phyloP scores from a whole-genome alignment of 2,797 vertebrate species.

The Aselliscus stoliczkanus region DNA sequence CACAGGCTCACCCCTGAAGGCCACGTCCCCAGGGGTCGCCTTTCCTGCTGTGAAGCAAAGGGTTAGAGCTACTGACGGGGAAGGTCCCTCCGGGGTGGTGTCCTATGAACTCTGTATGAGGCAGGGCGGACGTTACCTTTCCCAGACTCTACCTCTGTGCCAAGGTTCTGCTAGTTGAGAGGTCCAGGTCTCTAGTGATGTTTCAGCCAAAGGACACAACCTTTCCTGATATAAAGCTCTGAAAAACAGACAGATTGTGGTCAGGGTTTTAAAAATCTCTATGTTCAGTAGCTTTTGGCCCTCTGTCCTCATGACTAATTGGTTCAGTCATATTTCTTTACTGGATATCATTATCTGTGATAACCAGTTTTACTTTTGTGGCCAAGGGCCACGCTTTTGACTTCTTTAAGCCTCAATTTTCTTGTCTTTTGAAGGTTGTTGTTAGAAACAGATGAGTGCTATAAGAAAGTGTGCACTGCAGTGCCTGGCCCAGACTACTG shows the following conservation, averaged over 20 bases:
- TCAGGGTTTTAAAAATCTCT: neutral
- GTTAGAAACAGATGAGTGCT: neutral
- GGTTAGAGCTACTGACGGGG: neutral
- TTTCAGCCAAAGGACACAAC: neutral
- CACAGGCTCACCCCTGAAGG: neutral
- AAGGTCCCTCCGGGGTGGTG: no score
- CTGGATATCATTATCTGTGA: neutral
- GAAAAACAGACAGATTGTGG: neutral
- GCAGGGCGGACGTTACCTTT: neutral
- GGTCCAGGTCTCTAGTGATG: neutral
- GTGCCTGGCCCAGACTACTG: neutral
- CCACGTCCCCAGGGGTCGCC: neutral
- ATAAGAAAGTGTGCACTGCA: rapidly evolving
- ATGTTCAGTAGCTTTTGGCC: neutral
- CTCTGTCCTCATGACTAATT: neutral
- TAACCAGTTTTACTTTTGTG: neutral
- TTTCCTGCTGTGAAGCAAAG: neutral
- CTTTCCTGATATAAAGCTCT: neutral
- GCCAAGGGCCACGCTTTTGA: neutral
- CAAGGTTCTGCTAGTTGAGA: neutral
- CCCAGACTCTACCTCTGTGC: rapidly evolving
- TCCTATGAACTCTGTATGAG: neutral
- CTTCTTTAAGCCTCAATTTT: neutral
- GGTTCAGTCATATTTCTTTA: neutral
- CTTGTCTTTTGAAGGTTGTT: neutral